phyloP scores from a whole-genome alignment of 1,140 invertebrate species.

The Habropoda laboriosa region DNA sequence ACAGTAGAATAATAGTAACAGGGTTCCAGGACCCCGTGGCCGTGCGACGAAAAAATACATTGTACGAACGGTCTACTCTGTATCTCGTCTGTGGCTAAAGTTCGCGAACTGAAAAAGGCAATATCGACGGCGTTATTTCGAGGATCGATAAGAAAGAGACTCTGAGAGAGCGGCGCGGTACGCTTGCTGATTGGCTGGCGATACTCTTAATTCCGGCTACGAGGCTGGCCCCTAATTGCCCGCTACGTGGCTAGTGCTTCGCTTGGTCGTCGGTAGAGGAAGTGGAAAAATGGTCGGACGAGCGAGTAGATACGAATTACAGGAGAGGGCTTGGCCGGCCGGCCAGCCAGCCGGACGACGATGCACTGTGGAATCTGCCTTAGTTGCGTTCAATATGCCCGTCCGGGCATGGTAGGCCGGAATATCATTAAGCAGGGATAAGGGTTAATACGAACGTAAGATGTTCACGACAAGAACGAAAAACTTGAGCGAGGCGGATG shows the following conservation, averaged over 20 bases:
- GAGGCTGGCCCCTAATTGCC: conserved; percentile 34
- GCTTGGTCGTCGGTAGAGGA: conserved; percentile 1
- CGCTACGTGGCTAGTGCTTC: conserved; percentile 1
- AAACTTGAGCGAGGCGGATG: conserved; percentile 60
- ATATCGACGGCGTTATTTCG: neutral
- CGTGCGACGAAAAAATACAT: too few species aligned
- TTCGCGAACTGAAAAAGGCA: neutral
- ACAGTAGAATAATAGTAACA: too few species aligned
- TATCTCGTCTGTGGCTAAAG: neutral
- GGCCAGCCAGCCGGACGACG: conserved; percentile 30
- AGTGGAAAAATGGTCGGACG: conserved; percentile 31
- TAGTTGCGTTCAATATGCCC: conserved; percentile 62
- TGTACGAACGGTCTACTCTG: too few species aligned
- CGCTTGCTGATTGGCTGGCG: neutral
- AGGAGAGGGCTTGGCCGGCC: conserved; percentile 41
- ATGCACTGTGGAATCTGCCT: conserved; percentile 62
- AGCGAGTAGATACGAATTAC: conserved; percentile 49
- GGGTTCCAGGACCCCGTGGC: too few species aligned
- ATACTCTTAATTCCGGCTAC: conserved; percentile 25
- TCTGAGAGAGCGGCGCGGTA: neutral
- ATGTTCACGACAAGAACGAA: conserved; percentile 62
- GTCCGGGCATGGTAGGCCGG: conserved; percentile 68
- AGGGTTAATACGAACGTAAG: conserved; percentile 74
- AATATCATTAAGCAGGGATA: conserved; percentile 76
- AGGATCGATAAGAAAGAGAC: neutral